Evolutionary conservation across 2,888 invertebrate genomes (phyloP).

Genomic region (Tipula helvola): DNA sequence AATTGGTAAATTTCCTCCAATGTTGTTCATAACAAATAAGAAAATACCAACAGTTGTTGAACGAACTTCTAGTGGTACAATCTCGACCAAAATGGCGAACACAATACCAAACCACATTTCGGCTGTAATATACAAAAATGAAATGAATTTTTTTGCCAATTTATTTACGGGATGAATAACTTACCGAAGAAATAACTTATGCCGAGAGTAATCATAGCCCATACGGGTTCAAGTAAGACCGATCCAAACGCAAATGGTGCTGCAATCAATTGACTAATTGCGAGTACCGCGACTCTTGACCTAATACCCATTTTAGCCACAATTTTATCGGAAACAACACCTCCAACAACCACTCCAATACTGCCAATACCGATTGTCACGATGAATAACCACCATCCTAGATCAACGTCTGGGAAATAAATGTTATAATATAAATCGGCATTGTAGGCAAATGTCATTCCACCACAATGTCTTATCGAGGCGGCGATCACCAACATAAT

Average conservation of each 20-base stretch:
- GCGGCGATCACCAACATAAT: slow-evolving; percentile 74
- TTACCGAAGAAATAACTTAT: slow-evolving; percentile 78
- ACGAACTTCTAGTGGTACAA: slow-evolving; percentile 67
- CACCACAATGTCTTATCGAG: slow-evolving; percentile 77
- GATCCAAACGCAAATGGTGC: slow-evolving; percentile 79
- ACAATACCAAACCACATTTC: slow-evolving; percentile 94
- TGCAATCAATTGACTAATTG: slow-evolving; percentile 69
- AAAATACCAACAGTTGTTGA: slow-evolving; percentile 80
- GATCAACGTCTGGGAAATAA: slow-evolving; percentile 79
- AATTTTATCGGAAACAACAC: slow-evolving; percentile 71
- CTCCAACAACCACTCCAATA: slow-evolving; percentile 55
- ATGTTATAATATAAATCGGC: slow-evolving; percentile 78
- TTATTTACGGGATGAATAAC: slow-evolving; percentile 20
- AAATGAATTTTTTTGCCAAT: slow-evolving; percentile 4
- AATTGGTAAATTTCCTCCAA: slow-evolving; percentile 81
- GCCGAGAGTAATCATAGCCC: slow-evolving; percentile 81
- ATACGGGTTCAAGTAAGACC: slow-evolving; percentile 65
- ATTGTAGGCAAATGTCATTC: slow-evolving; percentile 85
- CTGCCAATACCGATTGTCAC: slow-evolving; percentile 73
- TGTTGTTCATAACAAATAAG: slow-evolving; percentile 85
- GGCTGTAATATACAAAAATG: slow-evolving; percentile 39
- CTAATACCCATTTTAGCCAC: slow-evolving; percentile 77
- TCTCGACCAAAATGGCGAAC: slow-evolving; percentile 80
- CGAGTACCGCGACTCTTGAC: slow-evolving; percentile 67
- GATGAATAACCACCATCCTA: slow-evolving; percentile 82